Base-by-base conservation (phyloP, 1,140 invertebrate genomes). In the Pseudomyrmex pallidus region DNA sequence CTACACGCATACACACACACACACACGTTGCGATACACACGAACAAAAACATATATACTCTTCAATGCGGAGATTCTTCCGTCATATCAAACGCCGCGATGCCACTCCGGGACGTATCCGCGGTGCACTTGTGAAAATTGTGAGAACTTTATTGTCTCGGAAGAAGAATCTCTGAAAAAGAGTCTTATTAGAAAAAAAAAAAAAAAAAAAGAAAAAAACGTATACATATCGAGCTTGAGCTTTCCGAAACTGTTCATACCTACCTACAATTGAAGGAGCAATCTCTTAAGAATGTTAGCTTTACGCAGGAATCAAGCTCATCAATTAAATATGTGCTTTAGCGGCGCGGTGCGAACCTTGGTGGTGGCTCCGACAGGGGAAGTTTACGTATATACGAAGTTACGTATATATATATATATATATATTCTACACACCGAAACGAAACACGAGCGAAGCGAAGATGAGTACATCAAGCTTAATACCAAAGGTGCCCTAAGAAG, bases 401-500 rank as follows among this genome's bases (percentile, higher is more conserved):
- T 25, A 25, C 2, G 2, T 25, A 22, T 22, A 22, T 22, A 22
- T 22, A 22, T 22, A 22, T 22, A 22, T 22, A 22, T 87, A 59
- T 76, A 50, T 77, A 82, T 83, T 83, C 15, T 8, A 80, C 15
- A 78, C 44, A 80, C 20, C 59, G 22, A 70, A 70, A 85, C 82
- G 76, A 82, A 80, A 86, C 70, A 84, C 35, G 35, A 88, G 70
- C 56, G 84, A 88, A 68, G 63, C 87, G 87, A 89, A 82, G 82
- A 74, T 66, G 73, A 89, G 61, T 89, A 94, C 93, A 93, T 93
- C 93, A 94, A 93, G 93, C 93, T 94, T 93, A 94, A 94, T 94
- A 94, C 93, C 94, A 94, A 94, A 94, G 93, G 93, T 94, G 93
- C 93, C 93, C 93, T 94, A 94, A 94, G 91, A 94, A 94, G 92